Evolutionary conservation across 2,797 vertebrate species (phyloP), one percentile per base, ranked within the genome.

Genomic region (Epinephelus malabaricus): DNA sequence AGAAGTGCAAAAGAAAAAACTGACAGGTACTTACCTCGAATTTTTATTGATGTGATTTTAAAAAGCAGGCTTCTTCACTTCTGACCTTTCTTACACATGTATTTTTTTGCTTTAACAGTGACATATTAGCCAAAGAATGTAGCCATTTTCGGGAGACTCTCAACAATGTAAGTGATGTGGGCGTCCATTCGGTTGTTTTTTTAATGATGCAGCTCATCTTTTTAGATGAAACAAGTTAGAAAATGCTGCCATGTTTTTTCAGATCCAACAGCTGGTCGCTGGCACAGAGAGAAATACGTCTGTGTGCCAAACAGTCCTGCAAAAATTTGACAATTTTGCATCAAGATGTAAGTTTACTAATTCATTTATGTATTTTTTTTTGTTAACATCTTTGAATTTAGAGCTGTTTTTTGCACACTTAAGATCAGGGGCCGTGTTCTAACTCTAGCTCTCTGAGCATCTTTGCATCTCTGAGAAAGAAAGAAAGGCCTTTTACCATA

Each of bases 1-100:
- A 97, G 94, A 94, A 97, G 91, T 82, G 92, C 95, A 75, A 97
- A 97, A 93, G 97, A 98, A 85, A 97, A 96, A 91, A 87, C 84
- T 62, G 95, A 97, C 65, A 95, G 96, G 97, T 99, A 95, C 27
- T 67, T 1, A 0, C 2, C 10, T 34, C 53, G 1, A 30, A 66
- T 69, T 47, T n/a, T 50, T 46, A 63, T 1, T 17, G 60, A 17
- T 47, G 12, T 1, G 30, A 58, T 66, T 19, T 77, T 21, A 12
- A 34, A 10, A 11, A 70, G 6, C 15, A 5, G 1, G 1, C 19
- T 12, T 25, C 3, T 49, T 50, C 3, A 43, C 10, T 40, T 65
- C 13, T 27, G 10, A 43, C 49, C 30, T 3, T 8, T 47, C 2
- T 69, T 18, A 14, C 11, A 23, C 50, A 45, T 64, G 0, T 27